These are phyloP conservation scores for Callionymus lyra DNA, from an alignment of 2,113 vertebrate genomes.

Conservation along the genomic window DNA sequence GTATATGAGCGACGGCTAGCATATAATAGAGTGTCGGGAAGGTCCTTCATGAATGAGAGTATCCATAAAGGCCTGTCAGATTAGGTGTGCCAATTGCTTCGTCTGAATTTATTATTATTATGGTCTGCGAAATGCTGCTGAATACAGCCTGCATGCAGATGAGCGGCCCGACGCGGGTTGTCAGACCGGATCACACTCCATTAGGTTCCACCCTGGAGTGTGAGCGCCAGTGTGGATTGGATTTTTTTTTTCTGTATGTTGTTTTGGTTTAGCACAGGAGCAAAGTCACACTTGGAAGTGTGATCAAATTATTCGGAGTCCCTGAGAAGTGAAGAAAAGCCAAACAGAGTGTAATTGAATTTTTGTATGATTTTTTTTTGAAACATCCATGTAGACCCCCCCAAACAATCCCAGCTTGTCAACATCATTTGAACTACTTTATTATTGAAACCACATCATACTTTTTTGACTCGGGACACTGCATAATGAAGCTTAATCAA, in stretches of 20 bases:
- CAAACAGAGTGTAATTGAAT: too few relatives aligned
- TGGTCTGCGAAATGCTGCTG: constrained; percentile 16
- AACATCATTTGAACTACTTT: too few relatives aligned
- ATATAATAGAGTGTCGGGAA: constrained; percentile 25
- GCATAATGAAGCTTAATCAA: too few relatives aligned
- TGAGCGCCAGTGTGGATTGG: constrained; percentile 2
- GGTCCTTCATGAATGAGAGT: constrained; percentile 37
- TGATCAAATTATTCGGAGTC: too few relatives aligned
- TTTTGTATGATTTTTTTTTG: too few relatives aligned
- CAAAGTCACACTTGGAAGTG: too few relatives aligned
- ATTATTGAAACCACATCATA: too few relatives aligned
- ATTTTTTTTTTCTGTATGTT: neutral
- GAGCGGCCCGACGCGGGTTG: constrained; percentile 29
- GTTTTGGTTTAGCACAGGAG: too few relatives aligned
- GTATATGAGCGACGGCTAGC: constrained; percentile 27
- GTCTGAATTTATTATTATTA: constrained; percentile 53
- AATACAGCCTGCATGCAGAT: constrained; percentile 49
- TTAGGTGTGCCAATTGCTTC: constrained; percentile 47
- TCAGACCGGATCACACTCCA: constrained; percentile 54
- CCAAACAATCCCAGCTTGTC: too few relatives aligned
- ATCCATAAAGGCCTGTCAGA: constrained; percentile 59
- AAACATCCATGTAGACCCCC: too few relatives aligned
- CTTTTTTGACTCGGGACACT: too few relatives aligned
- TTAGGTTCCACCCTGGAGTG: constrained; percentile 35
- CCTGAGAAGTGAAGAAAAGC: too few relatives aligned